Evolutionary conservation across 2,888 invertebrate species (phyloP), one percentile per base, ranked within the genome.

Genomic region (Rhimphoctona megacephalus): DNA sequence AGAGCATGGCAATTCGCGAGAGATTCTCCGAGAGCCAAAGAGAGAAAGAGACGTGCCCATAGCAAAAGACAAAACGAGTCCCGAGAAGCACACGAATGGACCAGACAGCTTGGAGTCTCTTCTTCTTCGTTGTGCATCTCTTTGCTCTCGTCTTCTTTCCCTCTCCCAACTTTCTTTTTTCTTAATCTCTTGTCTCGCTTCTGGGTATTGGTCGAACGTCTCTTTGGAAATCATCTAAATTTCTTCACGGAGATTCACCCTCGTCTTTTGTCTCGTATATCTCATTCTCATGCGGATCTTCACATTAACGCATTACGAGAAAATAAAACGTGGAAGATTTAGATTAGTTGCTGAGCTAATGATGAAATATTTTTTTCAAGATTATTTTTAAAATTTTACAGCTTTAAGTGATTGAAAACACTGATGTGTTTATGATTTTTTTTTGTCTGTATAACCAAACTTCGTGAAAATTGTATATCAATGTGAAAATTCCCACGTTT

Each of bases 91-190:
- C 90, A 89, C 91, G 91, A 89, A 90, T 89, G 90, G 90, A 90
- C 93, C 93, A 93, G 93, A 93, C 93, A 93, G 93, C 93, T 93
- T 92, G 93, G 92, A 92, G 93, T 92, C 92, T 90, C 86, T 86
- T 89, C 82, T 86, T 70, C 80, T 52, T 80, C 86, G 81, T 83
- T 84, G 82, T 87, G 81, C 85, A 76, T 85, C 85, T 83, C 85
- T 87, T 88, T 39, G 85, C 83, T 86, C 81, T 80, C 80, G 72
- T 80, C 79, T 84, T 54, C 52, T 70, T 39, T 25, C 43, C 79
- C 66, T 57, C 73, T 76, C 66, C 19, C 19, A 46, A 64, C 57
- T 52, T 82, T 82, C 78, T 83, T 85, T 76, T 54, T 72, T 49
- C 64, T 81, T 80, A 70, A 72, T 84, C 84, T 79, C 81, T 76